Base-by-base conservation (phyloP, 2,113 vertebrate species). In the Scartelaos histophorus region DNA sequence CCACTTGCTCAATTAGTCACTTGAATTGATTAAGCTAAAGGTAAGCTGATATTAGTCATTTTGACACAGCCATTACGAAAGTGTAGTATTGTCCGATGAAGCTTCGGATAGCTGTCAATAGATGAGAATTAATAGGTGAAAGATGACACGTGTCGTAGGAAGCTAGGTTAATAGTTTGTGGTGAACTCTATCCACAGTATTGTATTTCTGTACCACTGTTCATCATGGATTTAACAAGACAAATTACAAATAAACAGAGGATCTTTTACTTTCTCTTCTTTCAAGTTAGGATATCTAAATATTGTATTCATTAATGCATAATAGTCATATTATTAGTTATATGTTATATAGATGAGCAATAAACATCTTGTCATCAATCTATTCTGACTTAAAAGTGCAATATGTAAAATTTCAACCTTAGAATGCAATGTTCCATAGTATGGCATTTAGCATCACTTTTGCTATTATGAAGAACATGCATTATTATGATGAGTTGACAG, bases 11-110 rank as follows among this genome's bases (percentile, higher is more conserved):
- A 61, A 89, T 79, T 81, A 43, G 74, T 84, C 90, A 88, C 82
- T 83, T 79, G 80, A 85, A 92, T 85, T 89, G 89, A 89, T 83
- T 80, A 72, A 78, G 60, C 73, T 72, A 82, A 70, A 69, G 49
- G 46, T 85, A 74, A 65, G 77, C 79, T 88, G 85, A 87, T 89
- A 91, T 92, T 91, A 86, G 80, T 92, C 88, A 87, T 87, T 85
- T 78, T 91, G 88, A 90, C 87, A 89, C 56, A 70, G 78, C 85
- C 78, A 89, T 90, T 87, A 88, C 66, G 68, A 74, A 74, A 51
- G 25, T 61, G 82, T 70, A 46, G 69, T 75, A 60, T 84, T 67
- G 80, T 91, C 88, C 78, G 85, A 73, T 88, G 74, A 66, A 87
- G 87, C 84, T 83, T 84, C 76, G 74, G 85, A 80, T n/a, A 64